Evolutionary conservation across 2,113 vertebrate genomes (phyloP).

Genomic region (Colinus virginianus): DNA sequence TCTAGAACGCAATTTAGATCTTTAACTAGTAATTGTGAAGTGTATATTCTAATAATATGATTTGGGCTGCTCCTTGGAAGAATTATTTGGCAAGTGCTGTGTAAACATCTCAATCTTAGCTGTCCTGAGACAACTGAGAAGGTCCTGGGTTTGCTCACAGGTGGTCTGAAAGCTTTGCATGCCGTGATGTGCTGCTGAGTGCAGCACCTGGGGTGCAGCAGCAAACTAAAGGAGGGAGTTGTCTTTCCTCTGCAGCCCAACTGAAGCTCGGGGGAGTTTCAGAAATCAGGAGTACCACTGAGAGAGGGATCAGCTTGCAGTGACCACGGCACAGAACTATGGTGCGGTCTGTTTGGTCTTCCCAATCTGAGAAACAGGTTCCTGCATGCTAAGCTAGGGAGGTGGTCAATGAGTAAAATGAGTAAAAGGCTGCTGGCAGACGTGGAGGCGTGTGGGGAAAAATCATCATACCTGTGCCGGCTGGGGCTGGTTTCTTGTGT

Average conservation of each 20-base stretch:
- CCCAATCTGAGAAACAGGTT: neutral
- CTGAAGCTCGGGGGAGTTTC: neutral
- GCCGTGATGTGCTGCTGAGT: neutral
- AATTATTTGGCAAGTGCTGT: neutral
- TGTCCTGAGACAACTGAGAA: neutral
- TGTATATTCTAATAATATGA: neutral
- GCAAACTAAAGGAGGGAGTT: neutral
- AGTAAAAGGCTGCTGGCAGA: neutral
- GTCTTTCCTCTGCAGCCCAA: neutral
- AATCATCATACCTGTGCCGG: neutral
- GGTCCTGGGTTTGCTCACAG: neutral
- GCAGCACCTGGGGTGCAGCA: neutral
- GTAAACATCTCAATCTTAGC: neutral
- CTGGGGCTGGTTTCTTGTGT: neutral
- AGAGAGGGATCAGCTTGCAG: neutral
- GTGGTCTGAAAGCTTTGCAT: neutral
- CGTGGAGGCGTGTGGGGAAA: fast-evolving
- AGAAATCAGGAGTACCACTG: neutral
- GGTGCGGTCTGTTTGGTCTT: neutral
- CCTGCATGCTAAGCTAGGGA: fast-evolving
- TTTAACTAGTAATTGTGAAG: neutral
- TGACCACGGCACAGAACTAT: neutral
- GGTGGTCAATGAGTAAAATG: neutral
- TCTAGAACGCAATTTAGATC: neutral
- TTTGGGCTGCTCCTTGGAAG: neutral